Percentiles rank a stretch among this genome's conserved stretches.
Conservation (phyloP, 1,140 invertebrate species). For the Drosophila carrolli region DNA sequence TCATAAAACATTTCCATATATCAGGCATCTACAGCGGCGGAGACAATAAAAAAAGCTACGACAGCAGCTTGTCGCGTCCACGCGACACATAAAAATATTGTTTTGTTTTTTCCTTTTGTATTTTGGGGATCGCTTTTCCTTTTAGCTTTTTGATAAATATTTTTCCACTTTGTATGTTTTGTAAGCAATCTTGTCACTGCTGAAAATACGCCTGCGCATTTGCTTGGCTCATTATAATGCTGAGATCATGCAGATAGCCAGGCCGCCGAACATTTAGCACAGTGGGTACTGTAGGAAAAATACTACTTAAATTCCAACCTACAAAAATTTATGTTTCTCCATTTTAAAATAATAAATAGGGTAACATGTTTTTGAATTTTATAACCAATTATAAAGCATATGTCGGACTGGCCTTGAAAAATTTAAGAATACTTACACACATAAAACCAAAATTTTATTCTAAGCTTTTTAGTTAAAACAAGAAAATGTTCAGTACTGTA, state of each 20-base stretch:
- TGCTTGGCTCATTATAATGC: constrained; percentile 40
- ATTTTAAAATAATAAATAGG: no score
- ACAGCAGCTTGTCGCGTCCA: constrained; percentile 37
- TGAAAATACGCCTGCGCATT: constrained; percentile 55
- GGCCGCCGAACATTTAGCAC: constrained; percentile 15
- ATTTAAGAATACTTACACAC: no score
- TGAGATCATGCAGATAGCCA: constrained; percentile 37
- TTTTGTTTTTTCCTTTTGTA: constrained; percentile 26
- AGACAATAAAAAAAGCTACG: constrained; percentile 13
- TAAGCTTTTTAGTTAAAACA: no score
- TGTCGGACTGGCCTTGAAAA: no score
- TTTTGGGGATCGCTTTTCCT: constrained; percentile 18
- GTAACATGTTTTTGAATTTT: no score
- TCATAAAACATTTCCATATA: constrained; percentile 52
- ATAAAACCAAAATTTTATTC: no score
- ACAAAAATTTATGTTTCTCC: no score
- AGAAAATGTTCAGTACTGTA: no score
- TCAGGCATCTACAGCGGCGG: constrained; percentile 8
- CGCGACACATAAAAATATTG: constrained; percentile 41
- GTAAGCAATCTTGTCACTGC: constrained; percentile 43
- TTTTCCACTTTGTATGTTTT: constrained; percentile 48
- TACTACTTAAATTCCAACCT: not conserved
- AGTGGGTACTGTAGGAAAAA: constrained; percentile 4
- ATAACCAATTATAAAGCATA: no score
- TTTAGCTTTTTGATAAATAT: constrained; percentile 32